These are phyloP conservation scores for Dryobotodes eremita DNA, from an alignment of 2,888 invertebrate genomes.

Conservation along the genomic window DNA sequence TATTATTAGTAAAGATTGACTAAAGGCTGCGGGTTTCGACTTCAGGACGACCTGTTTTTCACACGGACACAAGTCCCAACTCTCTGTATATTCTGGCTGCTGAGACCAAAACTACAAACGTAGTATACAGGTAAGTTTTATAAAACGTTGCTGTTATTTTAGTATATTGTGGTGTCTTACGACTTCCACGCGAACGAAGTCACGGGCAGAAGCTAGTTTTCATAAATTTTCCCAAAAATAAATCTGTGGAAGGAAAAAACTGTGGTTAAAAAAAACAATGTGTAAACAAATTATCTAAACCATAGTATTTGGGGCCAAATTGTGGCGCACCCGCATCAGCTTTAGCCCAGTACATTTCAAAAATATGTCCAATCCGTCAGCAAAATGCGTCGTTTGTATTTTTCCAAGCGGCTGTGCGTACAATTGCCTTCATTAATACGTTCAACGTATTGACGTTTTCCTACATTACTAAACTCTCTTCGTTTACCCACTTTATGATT, in stretches of 20 bases:
- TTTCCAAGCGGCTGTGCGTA: conserved; percentile 70
- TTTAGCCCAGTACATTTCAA: conserved; percentile 1
- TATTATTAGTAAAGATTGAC: no score
- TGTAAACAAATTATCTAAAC: not conserved
- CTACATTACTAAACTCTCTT: conserved; percentile 65
- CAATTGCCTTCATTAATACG: conserved; percentile 76
- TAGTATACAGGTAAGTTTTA: no score
- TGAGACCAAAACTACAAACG: no score
- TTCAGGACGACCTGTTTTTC: no score
- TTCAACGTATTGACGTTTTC: conserved; percentile 69
- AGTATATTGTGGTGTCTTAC: no score
- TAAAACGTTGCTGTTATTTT: no score
- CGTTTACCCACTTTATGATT: conserved; percentile 63
- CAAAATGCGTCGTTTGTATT: conserved; percentile 73
- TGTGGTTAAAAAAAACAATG: not conserved
- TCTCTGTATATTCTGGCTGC: no score
- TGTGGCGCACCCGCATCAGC: not conserved
- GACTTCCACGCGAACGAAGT: no score
- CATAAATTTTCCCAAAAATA: no score
- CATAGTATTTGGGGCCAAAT: not conserved
- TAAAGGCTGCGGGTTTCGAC: no score
- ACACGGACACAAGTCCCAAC: no score
- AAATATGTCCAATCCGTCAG: conserved; percentile 63
- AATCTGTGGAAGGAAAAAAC: not conserved
- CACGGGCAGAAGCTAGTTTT: not conserved